Percentiles rank a stretch among this genome's conserved stretches.
Evolutionary conservation across 2,888 invertebrate species (phyloP).

Genomic region (Drosophila barbarae): DNA sequence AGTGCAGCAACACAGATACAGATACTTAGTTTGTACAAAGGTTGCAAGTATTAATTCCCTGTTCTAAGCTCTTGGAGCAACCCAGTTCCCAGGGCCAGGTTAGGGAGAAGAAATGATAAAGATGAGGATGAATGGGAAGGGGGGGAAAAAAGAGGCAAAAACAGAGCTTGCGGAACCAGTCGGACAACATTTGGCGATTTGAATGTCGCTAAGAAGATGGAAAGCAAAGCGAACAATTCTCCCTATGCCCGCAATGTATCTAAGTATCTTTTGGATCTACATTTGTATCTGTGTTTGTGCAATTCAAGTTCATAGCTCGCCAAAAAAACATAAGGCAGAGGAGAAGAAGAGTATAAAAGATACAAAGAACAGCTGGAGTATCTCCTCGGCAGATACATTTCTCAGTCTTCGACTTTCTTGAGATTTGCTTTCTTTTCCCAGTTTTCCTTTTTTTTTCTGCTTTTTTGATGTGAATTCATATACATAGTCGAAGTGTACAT

Average conservation of each 20-base stretch:
- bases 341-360: background rate
- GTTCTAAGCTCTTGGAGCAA: constrained; percentile 13
- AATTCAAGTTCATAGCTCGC: constrained; percentile 27
- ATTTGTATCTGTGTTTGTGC: constrained; percentile 9
- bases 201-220: constrained; percentile 35
- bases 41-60: constrained; percentile 2
- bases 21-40: constrained; percentile 5
- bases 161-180: constrained; percentile 33
- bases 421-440: constrained; percentile 20
- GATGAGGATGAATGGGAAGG: background rate
- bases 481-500: background rate
- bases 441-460: background rate
- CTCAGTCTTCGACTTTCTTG: constrained; percentile 13
- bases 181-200: constrained; percentile 31
- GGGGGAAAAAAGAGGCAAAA: background rate
- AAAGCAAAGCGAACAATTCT: constrained; percentile 26
- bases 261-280: constrained; percentile 8
- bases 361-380: constrained; percentile 15
- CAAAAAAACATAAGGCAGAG: constrained; percentile 1
- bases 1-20: constrained; percentile 6
- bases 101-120: constrained; percentile 10
- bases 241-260: constrained; percentile 22
- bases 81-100: constrained; percentile 25
- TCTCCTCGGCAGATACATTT: constrained; percentile 12
- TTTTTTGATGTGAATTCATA: background rate